Base-by-base conservation (phyloP, 2,797 vertebrate genomes). In the Avahi laniger region DNA sequence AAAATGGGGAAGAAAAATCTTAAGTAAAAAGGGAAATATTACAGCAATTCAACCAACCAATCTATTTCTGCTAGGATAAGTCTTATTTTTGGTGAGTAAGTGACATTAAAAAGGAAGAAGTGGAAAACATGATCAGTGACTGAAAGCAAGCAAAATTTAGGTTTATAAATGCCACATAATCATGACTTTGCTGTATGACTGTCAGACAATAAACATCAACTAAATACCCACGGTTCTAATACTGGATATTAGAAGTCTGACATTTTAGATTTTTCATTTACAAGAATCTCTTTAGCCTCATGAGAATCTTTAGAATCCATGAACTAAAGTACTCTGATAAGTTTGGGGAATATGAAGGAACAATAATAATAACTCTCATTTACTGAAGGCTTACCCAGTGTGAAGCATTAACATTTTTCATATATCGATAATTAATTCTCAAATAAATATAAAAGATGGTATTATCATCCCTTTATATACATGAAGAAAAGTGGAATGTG, bases 21-120 rank as follows among this genome's bases (percentile, higher is more conserved):
- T 80, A 91, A 50, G 76, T 87, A 38, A 94, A 92, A 94, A 94
- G 54, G 48, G 43, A 94, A 72, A 52, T 92, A 94, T 61, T 92
- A 90, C 9, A 94, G 46, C 50, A 90, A 94, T 69, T 85, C 85
- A 61, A 69, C 86, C 76, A 96, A 78, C 38, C 41, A 73, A 57
- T 63, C 41, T 87, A 90, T 82, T 95, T 86, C 18, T 61, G 28
- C 48, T 63, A 92, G 4, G 6, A 69, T 30, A 85, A 94, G 48
- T 87, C 70, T 83, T 90, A 83, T 91, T 96, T 94, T 84, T 84
- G 65, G 57, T 76, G n/a, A 86, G 65, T 87, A 63, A 82, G 43
- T 65, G 72, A 89, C 11, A 79, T 20, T 83, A 63, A 84, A 91
- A 93, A 91, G 86, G 93, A 95, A 96, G 70, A 54, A 15, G 65